phyloP scores from a whole-genome alignment of 2,797 vertebrate species.

The Falco berigora region DNA sequence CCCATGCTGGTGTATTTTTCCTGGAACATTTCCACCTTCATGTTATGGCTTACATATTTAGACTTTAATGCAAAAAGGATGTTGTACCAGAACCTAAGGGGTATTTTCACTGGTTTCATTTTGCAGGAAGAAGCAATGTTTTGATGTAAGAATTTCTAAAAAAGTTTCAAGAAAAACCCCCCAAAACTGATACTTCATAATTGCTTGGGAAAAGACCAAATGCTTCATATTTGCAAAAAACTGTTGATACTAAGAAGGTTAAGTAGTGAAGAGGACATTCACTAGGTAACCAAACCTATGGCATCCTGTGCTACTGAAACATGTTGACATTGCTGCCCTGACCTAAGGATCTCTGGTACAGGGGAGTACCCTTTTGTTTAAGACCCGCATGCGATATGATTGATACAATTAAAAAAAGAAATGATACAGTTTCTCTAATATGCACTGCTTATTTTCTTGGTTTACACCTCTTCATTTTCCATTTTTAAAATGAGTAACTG shows the following conservation, averaged over 20 bases:
- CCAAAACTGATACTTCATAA: background rate
- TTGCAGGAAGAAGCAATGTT: background rate
- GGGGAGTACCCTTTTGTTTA: background rate
- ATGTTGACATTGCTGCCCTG: background rate
- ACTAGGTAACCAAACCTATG: background rate
- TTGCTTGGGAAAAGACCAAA: background rate
- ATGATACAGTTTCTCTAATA: background rate
- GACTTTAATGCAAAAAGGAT: background rate
- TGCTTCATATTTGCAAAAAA: background rate
- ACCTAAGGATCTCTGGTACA: background rate
- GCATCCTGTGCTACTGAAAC: background rate
- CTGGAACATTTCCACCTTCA: background rate
- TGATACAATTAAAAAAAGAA: no score
- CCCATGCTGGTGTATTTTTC: background rate
- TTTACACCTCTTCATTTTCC: background rate
- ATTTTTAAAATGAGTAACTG: background rate
- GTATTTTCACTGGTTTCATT: background rate
- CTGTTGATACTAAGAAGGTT: background rate
- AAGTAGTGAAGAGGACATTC: background rate
- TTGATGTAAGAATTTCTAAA: background rate
- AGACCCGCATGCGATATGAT: background rate
- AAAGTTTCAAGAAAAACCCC: background rate
- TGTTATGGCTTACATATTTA: background rate
- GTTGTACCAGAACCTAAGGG: background rate
- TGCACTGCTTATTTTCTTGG: background rate